Evolutionary conservation across 2,113 vertebrate genomes (phyloP).

Genomic region (Thermophis baileyi): DNA sequence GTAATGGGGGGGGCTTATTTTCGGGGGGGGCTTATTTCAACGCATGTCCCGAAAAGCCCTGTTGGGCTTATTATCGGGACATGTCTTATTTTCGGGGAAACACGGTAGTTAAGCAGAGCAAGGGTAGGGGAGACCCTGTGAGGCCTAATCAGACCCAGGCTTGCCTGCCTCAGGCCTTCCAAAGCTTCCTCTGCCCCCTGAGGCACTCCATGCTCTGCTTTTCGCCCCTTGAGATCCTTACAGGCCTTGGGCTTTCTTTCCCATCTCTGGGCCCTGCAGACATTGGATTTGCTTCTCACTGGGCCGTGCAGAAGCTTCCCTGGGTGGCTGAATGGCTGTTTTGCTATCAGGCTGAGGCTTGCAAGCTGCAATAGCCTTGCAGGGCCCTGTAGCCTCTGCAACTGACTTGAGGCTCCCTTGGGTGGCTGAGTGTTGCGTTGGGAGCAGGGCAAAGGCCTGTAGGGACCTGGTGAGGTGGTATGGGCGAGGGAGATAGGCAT

Average conservation of each 20-base stretch:
- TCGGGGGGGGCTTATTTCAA: too few relatives aligned
- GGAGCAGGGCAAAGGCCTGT: not conserved
- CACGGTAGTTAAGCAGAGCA: not conserved
- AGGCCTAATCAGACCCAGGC: not conserved
- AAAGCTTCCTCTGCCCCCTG: not conserved
- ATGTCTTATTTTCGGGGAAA: too few relatives aligned
- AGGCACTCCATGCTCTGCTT: not conserved
- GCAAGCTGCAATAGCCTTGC: not conserved
- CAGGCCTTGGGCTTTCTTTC: not conserved
- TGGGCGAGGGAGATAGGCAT: not conserved
- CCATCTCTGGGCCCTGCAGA: not conserved
- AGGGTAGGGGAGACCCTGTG: not conserved
- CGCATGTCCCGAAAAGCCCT: too few relatives aligned
- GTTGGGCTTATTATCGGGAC: too few relatives aligned
- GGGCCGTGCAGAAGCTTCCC: not conserved
- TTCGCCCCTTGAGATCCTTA: not conserved
- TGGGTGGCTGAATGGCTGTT: not conserved
- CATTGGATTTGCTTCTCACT: not conserved
- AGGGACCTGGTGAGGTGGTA: not conserved
- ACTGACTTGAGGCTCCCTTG: not conserved
- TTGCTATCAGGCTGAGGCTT: not conserved
- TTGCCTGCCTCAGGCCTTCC: not conserved
- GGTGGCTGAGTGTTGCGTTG: not conserved
- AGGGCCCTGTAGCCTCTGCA: not conserved
- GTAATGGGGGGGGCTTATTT: too few relatives aligned